Conservation (phyloP, 92 coral and sea anemone species). For the Parazoanthus swiftii region DNA sequence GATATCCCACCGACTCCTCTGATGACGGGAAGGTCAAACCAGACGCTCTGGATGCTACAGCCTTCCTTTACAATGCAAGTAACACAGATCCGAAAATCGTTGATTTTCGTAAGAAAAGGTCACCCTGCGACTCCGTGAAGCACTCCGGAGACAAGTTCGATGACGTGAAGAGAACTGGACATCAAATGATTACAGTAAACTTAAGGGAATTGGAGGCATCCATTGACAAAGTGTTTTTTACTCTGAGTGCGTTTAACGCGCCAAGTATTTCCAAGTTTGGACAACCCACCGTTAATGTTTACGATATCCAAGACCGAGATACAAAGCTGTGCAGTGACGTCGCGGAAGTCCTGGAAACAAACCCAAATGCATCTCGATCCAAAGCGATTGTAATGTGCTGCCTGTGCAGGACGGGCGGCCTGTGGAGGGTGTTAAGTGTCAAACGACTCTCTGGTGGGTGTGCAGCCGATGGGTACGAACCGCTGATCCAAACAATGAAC, state of each 20-base stretch:
- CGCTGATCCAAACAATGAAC: conserved; percentile 14
- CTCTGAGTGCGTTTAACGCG: conserved; percentile 17
- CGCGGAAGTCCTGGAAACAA: conserved; percentile 20
- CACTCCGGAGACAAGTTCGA: conserved; percentile 1
- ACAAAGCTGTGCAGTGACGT: conserved; percentile 16
- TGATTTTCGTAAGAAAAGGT: conserved; percentile 29
- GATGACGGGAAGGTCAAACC: neutral
- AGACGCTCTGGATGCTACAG: conserved; percentile 9
- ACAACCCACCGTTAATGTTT: conserved; percentile 10
- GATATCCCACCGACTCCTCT: conserved; percentile 13
- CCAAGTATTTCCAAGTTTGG: conserved; percentile 17
- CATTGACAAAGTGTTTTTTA: conserved; percentile 21
- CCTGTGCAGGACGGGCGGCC: neutral
- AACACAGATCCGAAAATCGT: conserved; percentile 14
- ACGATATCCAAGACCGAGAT: neutral
- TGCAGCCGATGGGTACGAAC: conserved; percentile 27
- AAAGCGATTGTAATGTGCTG: conserved; percentile 25
- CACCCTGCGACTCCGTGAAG: conserved; percentile 9
- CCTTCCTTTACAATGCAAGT: conserved; percentile 7
- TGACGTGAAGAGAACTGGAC: neutral
- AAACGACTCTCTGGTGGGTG: conserved; percentile 9
- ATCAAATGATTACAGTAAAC: conserved; percentile 13
- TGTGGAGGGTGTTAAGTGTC: conserved; percentile 21
- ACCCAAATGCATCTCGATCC: neutral
- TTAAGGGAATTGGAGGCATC: neutral